Evolutionary conservation across 2,113 vertebrate species (phyloP).

Genomic region (Chamaetylas fuelleborni): DNA sequence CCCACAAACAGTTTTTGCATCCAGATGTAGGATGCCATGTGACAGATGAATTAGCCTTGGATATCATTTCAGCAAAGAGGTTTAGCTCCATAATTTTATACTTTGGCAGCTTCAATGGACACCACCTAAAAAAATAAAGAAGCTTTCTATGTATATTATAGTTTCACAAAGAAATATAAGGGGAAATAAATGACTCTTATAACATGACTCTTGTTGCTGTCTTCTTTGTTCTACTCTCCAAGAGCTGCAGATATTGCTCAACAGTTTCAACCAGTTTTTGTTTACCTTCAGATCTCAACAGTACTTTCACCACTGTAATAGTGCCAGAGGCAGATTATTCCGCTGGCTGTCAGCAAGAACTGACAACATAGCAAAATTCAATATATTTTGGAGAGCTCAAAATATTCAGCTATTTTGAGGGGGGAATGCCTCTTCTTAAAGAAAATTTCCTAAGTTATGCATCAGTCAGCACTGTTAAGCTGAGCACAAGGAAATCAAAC

Average conservation of each 20-base stretch:
- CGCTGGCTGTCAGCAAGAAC: neutral
- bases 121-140: neutral
- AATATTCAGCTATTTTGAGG: neutral
- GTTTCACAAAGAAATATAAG: neutral
- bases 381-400: neutral
- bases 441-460: neutral
- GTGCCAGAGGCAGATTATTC: neutral
- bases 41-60: neutral
- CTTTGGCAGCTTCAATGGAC: neutral
- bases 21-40: neutral
- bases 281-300: neutral
- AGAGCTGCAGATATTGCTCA: neutral
- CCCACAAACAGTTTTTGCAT: neutral
- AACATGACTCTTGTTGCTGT: neutral
- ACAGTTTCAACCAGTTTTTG: neutral
- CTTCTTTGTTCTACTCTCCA: neutral
- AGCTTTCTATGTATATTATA: neutral
- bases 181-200: neutral
- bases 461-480: neutral
- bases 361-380: neutral
- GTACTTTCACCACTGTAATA: neutral
- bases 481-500: neutral
- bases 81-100: neutral
- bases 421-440: neutral
- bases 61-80: neutral